Conservation (phyloP, 2,888 invertebrate genomes). For the Melieria picta region DNA sequence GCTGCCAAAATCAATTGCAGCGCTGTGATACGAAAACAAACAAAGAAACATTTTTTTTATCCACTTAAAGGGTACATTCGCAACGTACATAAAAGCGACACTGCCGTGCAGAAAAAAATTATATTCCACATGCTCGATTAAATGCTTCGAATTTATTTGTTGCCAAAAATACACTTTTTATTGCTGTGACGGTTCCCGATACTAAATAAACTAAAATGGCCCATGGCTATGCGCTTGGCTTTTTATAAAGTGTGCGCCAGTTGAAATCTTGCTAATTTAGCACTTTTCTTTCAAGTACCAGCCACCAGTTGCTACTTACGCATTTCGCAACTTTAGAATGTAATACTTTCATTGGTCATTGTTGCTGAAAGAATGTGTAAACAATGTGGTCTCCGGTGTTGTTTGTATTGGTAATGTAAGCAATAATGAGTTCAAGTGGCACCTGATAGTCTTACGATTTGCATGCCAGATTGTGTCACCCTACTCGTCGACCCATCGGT, state of each 20-base stretch:
- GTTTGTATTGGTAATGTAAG: too few species aligned
- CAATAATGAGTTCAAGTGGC: too few species aligned
- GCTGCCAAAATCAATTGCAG: slow-evolving; percentile 4
- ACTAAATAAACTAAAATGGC: slow-evolving; percentile 37
- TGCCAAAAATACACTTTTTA: too few species aligned
- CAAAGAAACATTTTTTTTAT: not conserved
- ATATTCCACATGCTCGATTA: not conserved
- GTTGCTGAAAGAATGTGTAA: too few species aligned
- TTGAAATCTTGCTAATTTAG: slow-evolving; percentile 19
- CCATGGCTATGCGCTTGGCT: slow-evolving; percentile 37
- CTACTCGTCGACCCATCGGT: too few species aligned
- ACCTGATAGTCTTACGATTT: too few species aligned
- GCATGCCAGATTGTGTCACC: too few species aligned
- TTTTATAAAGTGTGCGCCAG: slow-evolving; percentile 48
- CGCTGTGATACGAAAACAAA: not conserved
- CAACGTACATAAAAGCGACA: slow-evolving; percentile 17
- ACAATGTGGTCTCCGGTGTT: too few species aligned
- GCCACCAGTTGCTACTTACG: not conserved
- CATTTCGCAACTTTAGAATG: slow-evolving; percentile 3
- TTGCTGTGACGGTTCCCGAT: not conserved
- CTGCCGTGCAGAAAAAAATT: not conserved
- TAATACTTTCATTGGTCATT: not conserved
- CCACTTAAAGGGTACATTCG: not conserved
- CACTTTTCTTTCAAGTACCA: slow-evolving; percentile 18
- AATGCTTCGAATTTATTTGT: too few species aligned